Base-by-base conservation (phyloP, 2,797 vertebrate species). In the Sebastes flavidus region DNA sequence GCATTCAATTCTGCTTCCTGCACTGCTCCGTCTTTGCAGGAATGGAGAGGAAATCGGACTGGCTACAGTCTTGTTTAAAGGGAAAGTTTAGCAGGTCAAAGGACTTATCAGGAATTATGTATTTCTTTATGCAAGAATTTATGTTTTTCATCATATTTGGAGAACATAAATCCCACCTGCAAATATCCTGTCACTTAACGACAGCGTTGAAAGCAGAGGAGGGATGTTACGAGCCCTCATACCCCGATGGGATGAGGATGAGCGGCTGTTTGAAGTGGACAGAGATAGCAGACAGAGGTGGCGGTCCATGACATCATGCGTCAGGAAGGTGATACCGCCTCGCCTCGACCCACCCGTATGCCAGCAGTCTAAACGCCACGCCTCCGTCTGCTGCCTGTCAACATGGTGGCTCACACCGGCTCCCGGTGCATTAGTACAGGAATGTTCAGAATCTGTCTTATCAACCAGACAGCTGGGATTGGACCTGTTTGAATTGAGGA, bases 1-100 rank as follows among this genome's bases (percentile, higher is more conserved):
- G 59, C 84, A 86, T 91, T 90, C 78, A 87, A 55, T 71, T 85
- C 80, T 22, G 75, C 84, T 89, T 91, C 88, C 89, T 91, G 86
- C 76, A 59, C 78, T 68, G 77, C 77, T 67, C 72, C 22, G 36
- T 81, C 74, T 88, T 77, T 89, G 78, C 65, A 80, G 65, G 76
- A 89, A 73, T 78, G 13, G 13, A 63, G 73, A 82, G 72, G 75
- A 84, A 82, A 75, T 30, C 69, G 42, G 30, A 34, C 65, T 81
- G 77, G 74, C 87, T 73, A 20, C 55, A 16, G 42, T 80, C 73
- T 75, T 4, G 5, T 79, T 81, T 59, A 62, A 65, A 74, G 62
- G 72, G 63, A 70, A 29, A 29, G 69, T 65, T 77, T 38, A 82
- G 58, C 36, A 75, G 65, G 59, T 82, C 68, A 59, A 77, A 67